Evolutionary conservation across 2,113 vertebrate species (phyloP).

Genomic region (Thamnophis sirtalis): DNA sequence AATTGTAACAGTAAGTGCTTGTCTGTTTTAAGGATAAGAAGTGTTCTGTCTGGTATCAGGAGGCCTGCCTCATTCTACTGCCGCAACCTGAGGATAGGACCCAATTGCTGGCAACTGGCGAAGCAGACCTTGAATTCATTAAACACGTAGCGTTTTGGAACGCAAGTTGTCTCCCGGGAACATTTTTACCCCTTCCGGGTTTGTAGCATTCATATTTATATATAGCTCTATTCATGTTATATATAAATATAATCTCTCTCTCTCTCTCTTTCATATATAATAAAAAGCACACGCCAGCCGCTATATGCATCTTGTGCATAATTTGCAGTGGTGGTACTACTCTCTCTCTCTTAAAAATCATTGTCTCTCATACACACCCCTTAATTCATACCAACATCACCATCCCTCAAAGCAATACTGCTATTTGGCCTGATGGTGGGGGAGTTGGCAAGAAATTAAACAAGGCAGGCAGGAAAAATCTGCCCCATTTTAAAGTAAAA

Average conservation of each 20-base stretch:
- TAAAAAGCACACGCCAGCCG: constrained; percentile 16
- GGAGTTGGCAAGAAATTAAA: constrained; percentile 23
- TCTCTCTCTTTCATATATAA: constrained; percentile 29
- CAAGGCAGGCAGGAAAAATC: constrained; percentile 34
- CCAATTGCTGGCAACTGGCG: neutral
- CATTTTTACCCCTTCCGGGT: constrained; percentile 22
- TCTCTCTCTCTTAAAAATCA: constrained; percentile 18
- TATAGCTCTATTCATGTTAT: constrained; percentile 36
- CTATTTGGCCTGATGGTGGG: constrained; percentile 16
- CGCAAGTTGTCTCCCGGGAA: constrained; percentile 25
- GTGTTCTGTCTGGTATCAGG: constrained; percentile 20
- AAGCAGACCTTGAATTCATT: constrained; percentile 4
- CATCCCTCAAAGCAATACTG: constrained; percentile 4
- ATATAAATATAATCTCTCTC: constrained; percentile 33
- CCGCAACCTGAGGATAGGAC: neutral
- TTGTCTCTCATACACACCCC: neutral
- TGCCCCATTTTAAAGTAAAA: constrained; percentile 33
- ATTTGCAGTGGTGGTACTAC: neutral
- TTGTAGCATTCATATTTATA: constrained; percentile 30
- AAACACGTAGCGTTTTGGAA: constrained; percentile 16
- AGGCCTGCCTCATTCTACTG: neutral
- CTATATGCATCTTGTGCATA: constrained; percentile 1
- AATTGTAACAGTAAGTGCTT: constrained; percentile 17
- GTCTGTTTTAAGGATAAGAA: constrained; percentile 22
- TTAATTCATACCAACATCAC: neutral